A percentile compares a stretch with the other conserved stretches of the same genome.
Evolutionary conservation across 2,113 vertebrate genomes (phyloP).

Genomic region (Cottus gobio): DNA sequence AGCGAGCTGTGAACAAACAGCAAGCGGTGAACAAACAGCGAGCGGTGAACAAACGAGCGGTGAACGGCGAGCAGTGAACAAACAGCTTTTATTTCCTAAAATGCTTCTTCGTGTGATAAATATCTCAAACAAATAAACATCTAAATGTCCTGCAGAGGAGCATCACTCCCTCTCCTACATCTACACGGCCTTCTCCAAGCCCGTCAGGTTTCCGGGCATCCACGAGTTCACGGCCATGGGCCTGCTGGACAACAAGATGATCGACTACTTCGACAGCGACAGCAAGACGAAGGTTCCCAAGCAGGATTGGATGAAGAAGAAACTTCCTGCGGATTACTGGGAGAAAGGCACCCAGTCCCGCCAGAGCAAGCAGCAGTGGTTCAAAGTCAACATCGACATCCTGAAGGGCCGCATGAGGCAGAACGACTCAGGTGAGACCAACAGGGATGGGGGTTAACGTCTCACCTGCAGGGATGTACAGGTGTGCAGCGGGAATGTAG

Average conservation of each 20-base stretch:
- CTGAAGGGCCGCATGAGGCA: constrained; percentile 58
- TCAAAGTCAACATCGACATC: constrained; percentile 76
- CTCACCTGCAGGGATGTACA: too few species aligned
- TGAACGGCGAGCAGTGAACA: too few species aligned
- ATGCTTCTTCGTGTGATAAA: neutral
- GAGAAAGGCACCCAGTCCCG: constrained; percentile 67
- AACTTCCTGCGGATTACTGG: constrained; percentile 56
- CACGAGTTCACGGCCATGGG: constrained; percentile 78
- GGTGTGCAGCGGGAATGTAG: too few species aligned
- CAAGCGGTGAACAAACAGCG: too few species aligned
- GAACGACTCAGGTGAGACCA: constrained; percentile 13
- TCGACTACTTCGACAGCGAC: constrained; percentile 77
- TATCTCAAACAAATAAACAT: neutral
- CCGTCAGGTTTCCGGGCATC: neutral
- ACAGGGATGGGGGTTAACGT: too few species aligned
- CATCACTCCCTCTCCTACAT: constrained; percentile 77
- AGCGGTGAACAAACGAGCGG: too few species aligned
- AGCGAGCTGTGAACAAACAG: too few species aligned
- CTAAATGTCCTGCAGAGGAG: constrained; percentile 50
- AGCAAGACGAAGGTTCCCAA: constrained; percentile 26
- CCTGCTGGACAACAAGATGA: constrained; percentile 63
- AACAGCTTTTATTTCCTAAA: too few species aligned
- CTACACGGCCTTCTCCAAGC: constrained; percentile 74
- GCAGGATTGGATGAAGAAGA: constrained; percentile 67
- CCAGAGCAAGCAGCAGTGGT: constrained; percentile 76